These are phyloP conservation scores for Myrmophylax atrothorax DNA, from an alignment of 2,113 vertebrate genomes.

Conservation along the genomic window DNA sequence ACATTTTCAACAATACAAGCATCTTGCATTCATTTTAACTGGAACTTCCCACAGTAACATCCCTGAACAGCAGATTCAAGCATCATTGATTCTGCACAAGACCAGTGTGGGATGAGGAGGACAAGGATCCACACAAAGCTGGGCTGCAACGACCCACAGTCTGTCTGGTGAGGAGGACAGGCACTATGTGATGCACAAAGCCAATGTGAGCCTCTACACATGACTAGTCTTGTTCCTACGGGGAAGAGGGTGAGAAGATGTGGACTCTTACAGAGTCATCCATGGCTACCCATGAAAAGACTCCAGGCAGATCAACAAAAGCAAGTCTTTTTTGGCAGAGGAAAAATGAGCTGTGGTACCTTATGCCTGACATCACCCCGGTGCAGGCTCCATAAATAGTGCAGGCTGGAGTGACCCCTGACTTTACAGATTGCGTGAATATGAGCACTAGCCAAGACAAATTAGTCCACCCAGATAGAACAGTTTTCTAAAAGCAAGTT, in stretches of 20 bases:
- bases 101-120: neutral
- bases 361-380: neutral
- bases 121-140: neutral
- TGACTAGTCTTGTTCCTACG: neutral
- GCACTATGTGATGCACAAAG: neutral
- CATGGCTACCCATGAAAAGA: neutral
- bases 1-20: neutral
- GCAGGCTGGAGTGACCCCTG: neutral
- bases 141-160: neutral
- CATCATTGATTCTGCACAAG: accelerated
- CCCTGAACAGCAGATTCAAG: neutral
- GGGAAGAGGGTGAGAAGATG: neutral
- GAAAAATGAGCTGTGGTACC: neutral
- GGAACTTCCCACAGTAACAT: neutral
- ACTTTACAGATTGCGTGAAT: neutral
- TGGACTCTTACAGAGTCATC: neutral
- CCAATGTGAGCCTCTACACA: neutral
- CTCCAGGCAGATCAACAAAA: neutral
- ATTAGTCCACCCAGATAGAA: neutral
- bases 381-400: neutral
- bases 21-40: neutral
- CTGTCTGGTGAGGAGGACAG: neutral
- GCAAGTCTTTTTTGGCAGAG: neutral
- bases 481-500: neutral
- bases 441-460: neutral